Evolutionary conservation across 2,888 invertebrate species (phyloP).

Genomic region (Perizoma affinitatum): DNA sequence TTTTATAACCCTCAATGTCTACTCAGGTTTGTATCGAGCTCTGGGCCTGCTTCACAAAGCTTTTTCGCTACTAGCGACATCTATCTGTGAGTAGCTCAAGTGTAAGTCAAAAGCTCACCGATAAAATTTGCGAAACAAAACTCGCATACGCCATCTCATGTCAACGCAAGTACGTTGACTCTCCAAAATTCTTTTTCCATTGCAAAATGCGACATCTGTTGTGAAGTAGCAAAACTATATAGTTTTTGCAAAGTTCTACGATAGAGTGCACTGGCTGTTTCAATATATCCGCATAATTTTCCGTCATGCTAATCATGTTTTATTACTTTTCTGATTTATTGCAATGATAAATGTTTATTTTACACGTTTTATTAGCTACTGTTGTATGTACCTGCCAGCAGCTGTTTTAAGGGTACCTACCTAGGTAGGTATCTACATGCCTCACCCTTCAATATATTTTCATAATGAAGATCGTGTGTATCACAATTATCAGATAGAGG

Average conservation of each 20-base stretch:
- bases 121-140: background rate
- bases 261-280: slow-evolving; percentile 19
- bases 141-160: slow-evolving; percentile 16
- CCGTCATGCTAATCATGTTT: slow-evolving; percentile 2
- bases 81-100: slow-evolving; percentile 48
- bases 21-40: too few species aligned
- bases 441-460: background rate
- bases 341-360: background rate
- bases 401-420: too few species aligned
- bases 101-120: too few species aligned
- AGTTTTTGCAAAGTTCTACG: slow-evolving; percentile 16
- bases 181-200: too few species aligned
- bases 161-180: too few species aligned
- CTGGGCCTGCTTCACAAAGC: background rate
- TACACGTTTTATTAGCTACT: background rate
- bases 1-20: too few species aligned
- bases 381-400: background rate
- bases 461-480: background rate
- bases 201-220: slow-evolving; percentile 47
- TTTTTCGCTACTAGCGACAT: slow-evolving; percentile 46
- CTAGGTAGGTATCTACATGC: too few species aligned
- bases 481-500: too few species aligned
- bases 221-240: slow-evolving; percentile 48
- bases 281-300: background rate
- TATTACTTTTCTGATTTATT: slow-evolving; percentile 12